Evolutionary conservation across 2,888 invertebrate species (phyloP).

Genomic region (Itoplectis maculator): DNA sequence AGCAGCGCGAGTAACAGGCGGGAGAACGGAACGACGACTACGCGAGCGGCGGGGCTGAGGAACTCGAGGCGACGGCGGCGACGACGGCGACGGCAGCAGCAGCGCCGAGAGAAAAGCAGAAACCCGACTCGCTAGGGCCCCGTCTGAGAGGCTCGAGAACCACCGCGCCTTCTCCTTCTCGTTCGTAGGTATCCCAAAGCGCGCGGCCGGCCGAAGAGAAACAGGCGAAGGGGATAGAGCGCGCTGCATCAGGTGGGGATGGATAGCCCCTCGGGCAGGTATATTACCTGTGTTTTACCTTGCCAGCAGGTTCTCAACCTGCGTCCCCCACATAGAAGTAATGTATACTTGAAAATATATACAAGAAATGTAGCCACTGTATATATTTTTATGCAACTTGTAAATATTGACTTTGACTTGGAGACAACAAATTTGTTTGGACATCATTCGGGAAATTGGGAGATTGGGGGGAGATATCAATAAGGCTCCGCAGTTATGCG

Average conservation of each 20-base stretch:
- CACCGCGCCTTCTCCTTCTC: slow-evolving; percentile 44
- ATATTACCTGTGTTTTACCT: slow-evolving; percentile 74
- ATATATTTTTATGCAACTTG: too few species aligned
- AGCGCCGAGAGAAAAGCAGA: slow-evolving; percentile 71
- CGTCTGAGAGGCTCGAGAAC: slow-evolving; percentile 51
- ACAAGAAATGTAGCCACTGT: too few species aligned
- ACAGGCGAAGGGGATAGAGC: slow-evolving; percentile 44
- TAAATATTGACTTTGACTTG: too few species aligned
- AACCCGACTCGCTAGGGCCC: slow-evolving; percentile 64
- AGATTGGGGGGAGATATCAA: too few species aligned
- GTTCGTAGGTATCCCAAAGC: neutral
- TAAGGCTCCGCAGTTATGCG: too few species aligned
- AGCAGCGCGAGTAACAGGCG: slow-evolving; percentile 41
- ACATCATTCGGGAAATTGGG: too few species aligned
- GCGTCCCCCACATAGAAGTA: slow-evolving; percentile 20
- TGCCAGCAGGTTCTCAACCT: slow-evolving; percentile 74
- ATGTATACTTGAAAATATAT: too few species aligned
- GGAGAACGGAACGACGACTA: slow-evolving; percentile 68
- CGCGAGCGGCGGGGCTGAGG: slow-evolving; percentile 53
- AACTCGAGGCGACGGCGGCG: slow-evolving; percentile 59
- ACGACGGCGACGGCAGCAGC: too few species aligned
- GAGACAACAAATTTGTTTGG: too few species aligned
- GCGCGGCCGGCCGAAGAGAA: slow-evolving; percentile 36
- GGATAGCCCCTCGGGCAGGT: slow-evolving; percentile 68
- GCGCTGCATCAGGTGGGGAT: slow-evolving; percentile 64